Evolutionary conservation across 2,888 invertebrate genomes (phyloP), one percentile per base, ranked within the genome.

Genomic region (Drosophila colorata): DNA sequence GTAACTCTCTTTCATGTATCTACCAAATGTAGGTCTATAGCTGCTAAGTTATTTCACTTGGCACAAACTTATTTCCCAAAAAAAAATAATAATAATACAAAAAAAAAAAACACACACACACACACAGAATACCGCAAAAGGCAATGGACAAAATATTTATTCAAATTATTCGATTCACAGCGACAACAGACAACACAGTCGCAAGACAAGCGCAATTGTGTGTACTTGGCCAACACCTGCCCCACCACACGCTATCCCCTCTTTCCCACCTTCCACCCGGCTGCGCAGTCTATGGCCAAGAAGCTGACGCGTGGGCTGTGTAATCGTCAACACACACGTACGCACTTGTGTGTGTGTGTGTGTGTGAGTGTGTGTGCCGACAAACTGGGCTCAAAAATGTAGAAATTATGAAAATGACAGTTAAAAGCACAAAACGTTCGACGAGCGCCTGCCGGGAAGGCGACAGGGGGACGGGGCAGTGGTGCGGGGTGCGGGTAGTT

Each of bases 341-440:
- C 55, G 53, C 55, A 58, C 40, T 28, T 9, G 7, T 33, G 8
- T 33, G 4, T 38, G 56, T 57, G 60, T 65, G 60, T 70, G 55
- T 60, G 65, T 67, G 67, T 66, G n/a, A n/a, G 40, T 67, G 49
- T 16, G 49, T 31, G 63, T 37, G 52, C 31, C 63, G 60, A 83
- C 73, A 66, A 84, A 76, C 78, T 82, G 69, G 69, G 83, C 85
- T 88, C 83, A 87, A 87, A 82, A 78, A 86, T 86, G 87, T 89
- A 85, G 89, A 89, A 84, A 84, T 84, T 89, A 89, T 84, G 80
- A 84, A 84, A 89, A 84, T 89, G 89, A 89, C 84, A 85, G 87
- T 85, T 85, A 89, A 89, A 84, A 73, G 87, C 83, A 89, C 76
- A 89, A 82, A 88, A 75, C 73, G 70, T 52, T 61, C 63, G 55